A percentile compares a stretch with the other conserved stretches of the same genome.
Conservation (phyloP, 2,113 vertebrate genomes). For the Pongo pygmaeus region DNA sequence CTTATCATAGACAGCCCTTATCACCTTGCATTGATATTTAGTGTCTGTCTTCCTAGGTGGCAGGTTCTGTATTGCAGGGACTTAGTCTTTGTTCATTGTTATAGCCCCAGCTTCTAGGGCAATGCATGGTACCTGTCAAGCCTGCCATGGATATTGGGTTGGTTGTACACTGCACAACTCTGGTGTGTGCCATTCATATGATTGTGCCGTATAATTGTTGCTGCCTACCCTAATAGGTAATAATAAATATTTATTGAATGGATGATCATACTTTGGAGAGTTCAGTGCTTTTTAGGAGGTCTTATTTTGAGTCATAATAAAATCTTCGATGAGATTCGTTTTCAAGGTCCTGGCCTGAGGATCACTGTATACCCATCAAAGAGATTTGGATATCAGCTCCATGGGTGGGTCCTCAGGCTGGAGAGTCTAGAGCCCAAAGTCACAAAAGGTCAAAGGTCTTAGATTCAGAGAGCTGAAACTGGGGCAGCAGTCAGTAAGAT, state of each 20-base stretch:
- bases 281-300: slow-evolving; percentile 3
- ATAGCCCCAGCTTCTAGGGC: background rate
- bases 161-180: background rate
- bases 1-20: background rate
- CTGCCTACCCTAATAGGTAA: background rate
- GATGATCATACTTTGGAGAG: slow-evolving; percentile 3
- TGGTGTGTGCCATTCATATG: background rate
- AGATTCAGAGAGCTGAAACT: background rate
- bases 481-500: background rate
- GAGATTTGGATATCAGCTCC: background rate
- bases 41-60: background rate
- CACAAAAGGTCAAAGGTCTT: background rate
- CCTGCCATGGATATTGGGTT: background rate
- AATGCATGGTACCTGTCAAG: background rate
- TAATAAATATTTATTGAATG: background rate
- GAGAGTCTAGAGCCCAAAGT: background rate
- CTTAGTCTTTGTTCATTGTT: background rate
- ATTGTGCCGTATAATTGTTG: background rate
- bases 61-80: background rate
- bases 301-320: background rate
- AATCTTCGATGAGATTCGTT: background rate
- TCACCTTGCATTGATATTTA: background rate
- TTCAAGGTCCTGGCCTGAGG: background rate
- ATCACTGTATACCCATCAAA: background rate
- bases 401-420: background rate